Evolutionary conservation across 1,140 invertebrate genomes (phyloP), one percentile per base, ranked within the genome.

Genomic region (Aricia agestis): DNA sequence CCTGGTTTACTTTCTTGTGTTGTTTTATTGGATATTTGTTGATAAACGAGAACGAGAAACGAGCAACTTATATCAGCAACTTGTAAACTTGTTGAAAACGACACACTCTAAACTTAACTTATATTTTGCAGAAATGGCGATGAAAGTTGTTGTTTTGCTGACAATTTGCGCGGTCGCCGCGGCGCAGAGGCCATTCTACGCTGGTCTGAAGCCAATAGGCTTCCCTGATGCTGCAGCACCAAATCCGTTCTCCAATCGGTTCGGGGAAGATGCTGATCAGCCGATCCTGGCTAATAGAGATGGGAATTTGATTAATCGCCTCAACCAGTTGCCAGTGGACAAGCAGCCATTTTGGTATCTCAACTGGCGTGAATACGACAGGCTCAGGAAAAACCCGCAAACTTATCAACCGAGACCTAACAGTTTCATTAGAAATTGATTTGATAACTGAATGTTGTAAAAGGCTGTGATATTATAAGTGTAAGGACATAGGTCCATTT

Each of bases 301-400:
- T 32, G 74, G 76, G 18, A 82, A 89, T 19, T 76, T 93, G 3
- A 77, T 93, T 1, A 90, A 93, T 66, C 80, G 90, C 41, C 81
- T 94, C 2, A 84, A 93, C 17, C 73, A 87, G 11, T 86, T 93
- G 86, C 93, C 93, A 5, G 78, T 84, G 0, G 93, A 94, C 6
- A 90, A 92, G n/a, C 85, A 87, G 74, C 93, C 93, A 0, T 94
- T 93, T 74, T 94, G 93, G 93, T 92, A 89, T 45, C 36, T 94
- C 3, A 94, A 94, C 72, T 90, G 90, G 82, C 81, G 85, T 36
- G 84, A 91, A 2, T 93, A 94, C 17, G 89, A 93, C 59, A 83
- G 66, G 2, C 67, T 89, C 0, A 89, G 91, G 36, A 83, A 78
- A 31, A 84, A 85, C 36, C 86, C 84, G 13, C 80, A 87, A 70